A percentile compares a stretch with the other conserved stretches of the same genome.
These are phyloP conservation scores for Sepioteuthis lessoniana DNA, from an alignment of 2,888 invertebrate species.

Conservation along the genomic window DNA sequence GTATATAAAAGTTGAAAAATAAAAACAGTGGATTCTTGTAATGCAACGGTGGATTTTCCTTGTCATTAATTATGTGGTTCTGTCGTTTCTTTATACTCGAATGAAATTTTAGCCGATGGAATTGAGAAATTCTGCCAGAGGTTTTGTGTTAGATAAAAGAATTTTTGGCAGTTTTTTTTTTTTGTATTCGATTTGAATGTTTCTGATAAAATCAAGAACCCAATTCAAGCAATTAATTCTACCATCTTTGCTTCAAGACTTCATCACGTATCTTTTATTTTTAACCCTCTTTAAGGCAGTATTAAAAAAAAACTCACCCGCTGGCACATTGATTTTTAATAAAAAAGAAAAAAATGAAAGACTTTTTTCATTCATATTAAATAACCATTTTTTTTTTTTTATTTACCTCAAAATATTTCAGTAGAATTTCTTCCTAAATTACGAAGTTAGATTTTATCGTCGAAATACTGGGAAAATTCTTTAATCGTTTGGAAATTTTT, in stretches of 20 bases:
- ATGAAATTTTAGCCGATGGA: not conserved
- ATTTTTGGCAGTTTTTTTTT: not conserved
- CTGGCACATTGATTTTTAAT: not conserved
- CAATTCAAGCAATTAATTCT: not conserved
- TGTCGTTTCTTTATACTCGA: no score
- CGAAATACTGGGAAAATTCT: no score
- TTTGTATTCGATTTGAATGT: not conserved
- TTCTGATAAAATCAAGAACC: not conserved
- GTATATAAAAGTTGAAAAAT: no score
- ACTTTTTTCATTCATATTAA: not conserved
- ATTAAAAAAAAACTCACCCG: not conserved
- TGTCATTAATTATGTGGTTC: no score
- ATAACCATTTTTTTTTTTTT: not conserved
- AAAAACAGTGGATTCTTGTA: no score
- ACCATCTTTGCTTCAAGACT: not conserved
- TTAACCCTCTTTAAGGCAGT: not conserved
- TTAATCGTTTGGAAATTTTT: no score
- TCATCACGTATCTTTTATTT: not conserved
- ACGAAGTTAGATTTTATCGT: no score
- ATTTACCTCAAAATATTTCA: not conserved
- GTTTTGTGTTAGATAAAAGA: not conserved
- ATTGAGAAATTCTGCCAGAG: not conserved
- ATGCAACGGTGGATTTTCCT: no score
- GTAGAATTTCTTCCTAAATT: no score
- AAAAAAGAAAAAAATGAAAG: not conserved